phyloP scores from a whole-genome alignment of 2,113 vertebrate genomes.

The Tretioscincus oriximinensis region DNA sequence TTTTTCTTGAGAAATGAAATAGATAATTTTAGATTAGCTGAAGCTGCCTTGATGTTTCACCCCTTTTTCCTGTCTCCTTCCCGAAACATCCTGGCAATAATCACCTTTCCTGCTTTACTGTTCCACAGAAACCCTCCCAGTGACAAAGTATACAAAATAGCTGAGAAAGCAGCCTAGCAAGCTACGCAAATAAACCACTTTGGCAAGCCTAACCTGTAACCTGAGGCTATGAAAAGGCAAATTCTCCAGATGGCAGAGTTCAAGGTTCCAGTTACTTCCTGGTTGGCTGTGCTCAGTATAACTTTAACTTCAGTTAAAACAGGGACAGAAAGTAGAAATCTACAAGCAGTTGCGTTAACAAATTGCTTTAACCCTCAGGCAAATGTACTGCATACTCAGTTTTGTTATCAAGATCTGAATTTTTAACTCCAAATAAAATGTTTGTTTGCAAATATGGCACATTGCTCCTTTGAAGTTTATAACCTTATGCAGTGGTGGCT shows the following conservation, averaged over 20 bases:
- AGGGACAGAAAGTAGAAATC: constrained; percentile 68
- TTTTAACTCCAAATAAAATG: not conserved
- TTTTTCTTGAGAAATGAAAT: constrained; percentile 47
- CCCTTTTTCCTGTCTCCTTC: not conserved
- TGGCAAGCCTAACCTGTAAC: constrained; percentile 71
- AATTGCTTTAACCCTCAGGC: constrained; percentile 66
- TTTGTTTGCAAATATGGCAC: not conserved
- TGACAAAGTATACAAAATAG: constrained; percentile 54
- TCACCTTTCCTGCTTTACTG: constrained; percentile 34
- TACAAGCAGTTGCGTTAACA: constrained; percentile 48
- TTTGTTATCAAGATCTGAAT: not conserved
- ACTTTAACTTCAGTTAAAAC: constrained; percentile 72
- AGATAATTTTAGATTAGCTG: constrained; percentile 64
- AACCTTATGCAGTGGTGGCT: not conserved
- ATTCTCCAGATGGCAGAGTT: constrained; percentile 71
- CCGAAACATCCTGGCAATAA: constrained; percentile 8
- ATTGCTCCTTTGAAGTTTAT: not conserved
- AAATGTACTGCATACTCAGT: constrained; percentile 45
- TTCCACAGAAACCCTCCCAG: constrained; percentile 44
- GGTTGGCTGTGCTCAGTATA: constrained; percentile 63
- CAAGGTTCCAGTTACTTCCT: constrained; percentile 69
- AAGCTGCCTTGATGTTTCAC: not conserved
- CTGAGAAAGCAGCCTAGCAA: constrained; percentile 45
- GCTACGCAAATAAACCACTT: constrained; percentile 63
- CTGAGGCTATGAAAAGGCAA: constrained; percentile 54